Conservation (phyloP, 1,140 invertebrate genomes). For the Pseudomyrmex concolor region DNA sequence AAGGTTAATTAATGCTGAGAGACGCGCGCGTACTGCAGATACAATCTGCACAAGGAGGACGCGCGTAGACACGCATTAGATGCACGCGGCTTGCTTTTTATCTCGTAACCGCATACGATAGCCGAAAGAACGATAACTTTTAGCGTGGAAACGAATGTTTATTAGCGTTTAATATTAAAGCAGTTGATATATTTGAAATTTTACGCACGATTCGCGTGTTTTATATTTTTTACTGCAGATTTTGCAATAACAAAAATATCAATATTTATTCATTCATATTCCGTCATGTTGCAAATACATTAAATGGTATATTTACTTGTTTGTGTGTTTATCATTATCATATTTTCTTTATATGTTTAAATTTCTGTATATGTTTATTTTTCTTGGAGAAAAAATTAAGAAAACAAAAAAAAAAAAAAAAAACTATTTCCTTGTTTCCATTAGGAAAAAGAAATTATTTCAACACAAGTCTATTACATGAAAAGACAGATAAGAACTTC, state of each 20-base stretch:
- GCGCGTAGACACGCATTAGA: conserved; percentile 1
- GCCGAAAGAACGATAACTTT: neutral
- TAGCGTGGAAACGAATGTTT: neutral
- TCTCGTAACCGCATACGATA: conserved; percentile 8
- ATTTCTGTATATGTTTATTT: neutral
- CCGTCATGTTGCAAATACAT: neutral
- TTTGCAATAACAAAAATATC: neutral
- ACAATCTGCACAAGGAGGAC: conserved; percentile 20
- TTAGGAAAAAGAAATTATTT: neutral
- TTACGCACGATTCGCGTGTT: neutral
- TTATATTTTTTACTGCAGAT: neutral
- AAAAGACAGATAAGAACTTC: neutral
- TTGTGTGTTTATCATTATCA: neutral
- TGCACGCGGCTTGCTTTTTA: conserved; percentile 16
- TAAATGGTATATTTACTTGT: neutral
- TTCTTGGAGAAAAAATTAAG: neutral
- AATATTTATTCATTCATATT: neutral
- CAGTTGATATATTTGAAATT: neutral
- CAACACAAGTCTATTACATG: neutral
- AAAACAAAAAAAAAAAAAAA: neutral
- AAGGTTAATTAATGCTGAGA: conserved; percentile 30
- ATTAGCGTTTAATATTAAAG: neutral
- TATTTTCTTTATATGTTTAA: neutral
- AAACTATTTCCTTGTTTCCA: neutral
- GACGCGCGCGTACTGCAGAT: conserved; percentile 42